Evolutionary conservation across 2,113 vertebrate species (phyloP).

Genomic region (Abramis brama): DNA sequence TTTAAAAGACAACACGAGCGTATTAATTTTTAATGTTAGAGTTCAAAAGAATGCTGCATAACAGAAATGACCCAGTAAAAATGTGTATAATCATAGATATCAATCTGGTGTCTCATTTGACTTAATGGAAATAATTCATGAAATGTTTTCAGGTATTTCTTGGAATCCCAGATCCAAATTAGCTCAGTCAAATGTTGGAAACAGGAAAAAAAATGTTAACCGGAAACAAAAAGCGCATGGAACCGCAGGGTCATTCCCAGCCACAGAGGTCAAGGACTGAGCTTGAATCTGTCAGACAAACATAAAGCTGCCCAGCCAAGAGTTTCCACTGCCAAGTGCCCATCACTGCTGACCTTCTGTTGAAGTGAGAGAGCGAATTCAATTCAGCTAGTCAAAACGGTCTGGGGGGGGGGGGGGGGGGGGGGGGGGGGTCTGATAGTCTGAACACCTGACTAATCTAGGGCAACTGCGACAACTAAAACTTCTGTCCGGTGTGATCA

Average conservation of each 20-base stretch:
- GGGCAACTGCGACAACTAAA: neutral
- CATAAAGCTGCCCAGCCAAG: conserved; percentile 1
- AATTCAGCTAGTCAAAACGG: conserved; percentile 18
- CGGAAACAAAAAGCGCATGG: neutral
- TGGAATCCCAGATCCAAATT: neutral
- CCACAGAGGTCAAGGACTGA: neutral
- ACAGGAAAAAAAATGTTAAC: neutral
- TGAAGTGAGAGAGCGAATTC: conserved; percentile 12
- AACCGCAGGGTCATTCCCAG: neutral
- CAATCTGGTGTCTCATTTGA: neutral
- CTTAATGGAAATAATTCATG: neutral
- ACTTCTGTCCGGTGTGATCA: conserved; percentile 23
- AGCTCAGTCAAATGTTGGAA: neutral
- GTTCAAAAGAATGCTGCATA: neutral
- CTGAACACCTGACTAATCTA: conserved; percentile 8
- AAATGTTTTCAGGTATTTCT: neutral
- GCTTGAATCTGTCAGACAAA: conserved; percentile 11
- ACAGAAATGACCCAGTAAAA: neutral
- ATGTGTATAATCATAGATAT: neutral
- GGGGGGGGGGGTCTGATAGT: too few relatives aligned
- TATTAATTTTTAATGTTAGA: neutral
- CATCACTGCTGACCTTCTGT: neutral
- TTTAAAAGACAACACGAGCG: neutral
- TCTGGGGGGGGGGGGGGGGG: too few relatives aligned
- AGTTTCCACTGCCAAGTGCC: conserved; percentile 2